Conservation (phyloP, 2,888 invertebrate species). For the Noctua janthe region DNA sequence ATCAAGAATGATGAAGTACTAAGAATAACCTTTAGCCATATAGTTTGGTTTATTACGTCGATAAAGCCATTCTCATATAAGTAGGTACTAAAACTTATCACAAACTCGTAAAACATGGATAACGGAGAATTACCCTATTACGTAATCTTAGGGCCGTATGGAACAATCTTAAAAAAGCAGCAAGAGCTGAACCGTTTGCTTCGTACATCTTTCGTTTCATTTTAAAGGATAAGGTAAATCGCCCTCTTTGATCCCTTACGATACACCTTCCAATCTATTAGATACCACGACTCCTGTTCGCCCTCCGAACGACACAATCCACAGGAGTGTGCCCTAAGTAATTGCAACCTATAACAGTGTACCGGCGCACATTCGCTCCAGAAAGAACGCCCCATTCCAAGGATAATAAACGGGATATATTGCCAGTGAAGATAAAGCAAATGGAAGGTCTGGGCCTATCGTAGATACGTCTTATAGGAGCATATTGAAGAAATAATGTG, state of each 20-base stretch:
- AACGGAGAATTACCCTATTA: background rate
- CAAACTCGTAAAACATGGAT: constrained; percentile 25
- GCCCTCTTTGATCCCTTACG: constrained; percentile 1
- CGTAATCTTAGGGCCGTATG: constrained; percentile 10
- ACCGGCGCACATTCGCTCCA: constrained; percentile 50
- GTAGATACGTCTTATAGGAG: constrained; percentile 2
- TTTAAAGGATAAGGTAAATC: background rate
- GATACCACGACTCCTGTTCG: constrained; percentile 3
- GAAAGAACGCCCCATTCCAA: constrained; percentile 56
- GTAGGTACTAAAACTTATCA: constrained; percentile 37
- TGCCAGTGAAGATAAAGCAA: constrained; percentile 54
- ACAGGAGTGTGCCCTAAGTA: constrained; percentile 53
- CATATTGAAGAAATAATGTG: constrained; percentile 33
- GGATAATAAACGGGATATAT: constrained; percentile 60
- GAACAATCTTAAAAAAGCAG: background rate
- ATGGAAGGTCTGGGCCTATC: constrained; percentile 37
- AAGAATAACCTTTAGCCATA: constrained; percentile 20
- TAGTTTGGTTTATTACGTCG: constrained; percentile 48
- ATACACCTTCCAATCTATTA: background rate
- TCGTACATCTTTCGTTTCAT: background rate
- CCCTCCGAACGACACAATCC: constrained; percentile 47
- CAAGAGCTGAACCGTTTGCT: background rate
- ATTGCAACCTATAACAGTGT: constrained; percentile 63
- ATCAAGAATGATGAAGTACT: constrained; percentile 13
- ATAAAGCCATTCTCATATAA: constrained; percentile 39